Evolutionary conservation across 2,797 vertebrate species (phyloP).

Genomic region (Bryconaethiops microstoma): DNA sequence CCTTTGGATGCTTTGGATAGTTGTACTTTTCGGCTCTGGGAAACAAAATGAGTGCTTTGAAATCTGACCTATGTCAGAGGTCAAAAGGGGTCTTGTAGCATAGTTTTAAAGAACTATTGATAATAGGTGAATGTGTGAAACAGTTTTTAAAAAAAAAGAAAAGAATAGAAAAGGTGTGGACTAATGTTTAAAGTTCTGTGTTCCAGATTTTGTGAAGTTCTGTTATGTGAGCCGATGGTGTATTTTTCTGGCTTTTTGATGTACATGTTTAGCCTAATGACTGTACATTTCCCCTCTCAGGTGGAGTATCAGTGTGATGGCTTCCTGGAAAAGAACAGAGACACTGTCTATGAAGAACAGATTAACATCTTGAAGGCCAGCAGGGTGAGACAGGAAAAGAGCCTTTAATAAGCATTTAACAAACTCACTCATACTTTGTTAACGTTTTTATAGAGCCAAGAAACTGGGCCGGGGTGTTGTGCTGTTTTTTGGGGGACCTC

Average conservation of each 20-base stretch:
- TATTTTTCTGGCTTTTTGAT: neutral
- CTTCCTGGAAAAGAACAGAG: conserved; percentile 96
- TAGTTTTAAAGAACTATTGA: neutral
- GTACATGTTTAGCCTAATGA: neutral
- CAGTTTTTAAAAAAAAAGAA: neutral
- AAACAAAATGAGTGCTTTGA: neutral
- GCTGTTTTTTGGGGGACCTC: no score
- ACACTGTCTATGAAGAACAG: conserved; percentile 95
- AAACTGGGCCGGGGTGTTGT: no score
- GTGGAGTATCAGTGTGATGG: conserved; percentile 94
- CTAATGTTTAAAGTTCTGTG: neutral
- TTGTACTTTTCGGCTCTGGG: neutral
- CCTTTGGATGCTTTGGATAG: no score
- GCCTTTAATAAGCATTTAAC: neutral
- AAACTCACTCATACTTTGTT: neutral
- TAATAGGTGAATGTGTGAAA: neutral
- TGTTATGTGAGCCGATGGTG: neutral
- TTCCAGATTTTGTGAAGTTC: neutral
- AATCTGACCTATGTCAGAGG: neutral
- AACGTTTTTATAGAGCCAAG: neutral
- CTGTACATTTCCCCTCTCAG: conserved; percentile 65
- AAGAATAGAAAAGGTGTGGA: no score
- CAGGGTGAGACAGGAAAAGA: conserved; percentile 77
- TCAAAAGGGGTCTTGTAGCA: neutral
- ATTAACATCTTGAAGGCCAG: conserved; percentile 97